A percentile compares a stretch with the other conserved stretches of the same genome.
phyloP scores from a whole-genome alignment of 2,797 vertebrate genomes.

The Spinibarbus caldwelli region DNA sequence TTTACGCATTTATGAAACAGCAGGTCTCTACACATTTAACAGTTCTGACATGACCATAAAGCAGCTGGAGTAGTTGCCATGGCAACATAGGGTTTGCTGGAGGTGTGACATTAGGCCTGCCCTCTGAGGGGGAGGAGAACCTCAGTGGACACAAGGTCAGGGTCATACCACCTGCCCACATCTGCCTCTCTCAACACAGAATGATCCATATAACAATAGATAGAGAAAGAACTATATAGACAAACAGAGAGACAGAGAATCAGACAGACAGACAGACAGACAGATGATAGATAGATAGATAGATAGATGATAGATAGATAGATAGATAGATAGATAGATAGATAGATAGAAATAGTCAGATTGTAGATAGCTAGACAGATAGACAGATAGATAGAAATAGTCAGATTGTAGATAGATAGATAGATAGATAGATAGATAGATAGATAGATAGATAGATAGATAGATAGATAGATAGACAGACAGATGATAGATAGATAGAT shows the following conservation, averaged over 20 bases:
- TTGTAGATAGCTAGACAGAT: too few relatives aligned
- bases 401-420: too few relatives aligned
- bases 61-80: constrained; percentile 52
- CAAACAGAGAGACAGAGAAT: not conserved
- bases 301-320: too few relatives aligned
- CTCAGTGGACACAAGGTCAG: constrained; percentile 22
- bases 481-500: too few relatives aligned
- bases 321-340: too few relatives aligned
- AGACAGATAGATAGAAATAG: too few relatives aligned
- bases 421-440: too few relatives aligned
- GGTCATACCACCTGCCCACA: constrained; percentile 8
- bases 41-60: constrained; percentile 41
- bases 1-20: constrained; percentile 14
- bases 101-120: constrained; percentile 49
- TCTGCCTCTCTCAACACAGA: constrained; percentile 1
- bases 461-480: too few relatives aligned
- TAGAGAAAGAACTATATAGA: not conserved
- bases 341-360: too few relatives aligned
- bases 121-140: constrained; percentile 37
- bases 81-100: constrained; percentile 51
- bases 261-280: too few relatives aligned
- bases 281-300: not conserved
- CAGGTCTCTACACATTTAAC: constrained; percentile 19
- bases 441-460: too few relatives aligned
- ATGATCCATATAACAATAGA: not conserved